Base-by-base conservation (phyloP, 2,888 invertebrate genomes). In the Blera fallax region DNA sequence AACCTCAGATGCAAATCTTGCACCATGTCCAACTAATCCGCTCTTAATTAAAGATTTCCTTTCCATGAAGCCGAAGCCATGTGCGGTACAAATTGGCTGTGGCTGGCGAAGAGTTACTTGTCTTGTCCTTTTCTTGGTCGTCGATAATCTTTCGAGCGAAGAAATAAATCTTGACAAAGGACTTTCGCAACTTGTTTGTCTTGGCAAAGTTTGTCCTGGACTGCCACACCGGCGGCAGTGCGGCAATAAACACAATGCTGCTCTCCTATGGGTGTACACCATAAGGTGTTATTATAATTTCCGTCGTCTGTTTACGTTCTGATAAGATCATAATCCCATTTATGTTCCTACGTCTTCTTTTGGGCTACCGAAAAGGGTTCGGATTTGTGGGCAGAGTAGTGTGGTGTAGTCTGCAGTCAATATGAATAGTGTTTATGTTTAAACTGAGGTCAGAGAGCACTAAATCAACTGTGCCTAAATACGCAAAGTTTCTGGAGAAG, bases 251-350 rank as follows among this genome's bases (percentile, higher is more conserved):
- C 85, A 85, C 85, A 85, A 85, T 81, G 64, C 84, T 73, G 60
- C 65, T 72, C 76, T 70, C 50, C 65, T 65, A 73, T 73, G 73
- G 73, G 45, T 80, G 52, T 87, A 73, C 76, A 87, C 88, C 88
- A 89, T 89, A 90, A 91, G 91, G 91, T 91, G 91, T 91, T 90
- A 88, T 89, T 89, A 88, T 89, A 90, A 89, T 89, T 89, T 89
- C 87, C 88, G 87, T 88, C 88, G 89, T 88, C 89, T 89, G 89
- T 88, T 88, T 88, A 88, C 89, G 88, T 87, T 88, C 89, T 91
- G 92, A 92, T 92, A 92, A 92, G 92, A 92, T 92, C 92, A 91
- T 92, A 92, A 92, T 92, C 92, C 92, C 92, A 91, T 92, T 92
- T 92, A 91, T 91, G 91, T 91, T 90, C 89, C 88, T 91, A 90